Conservation (phyloP, 2,113 vertebrate species). For the Micronycteris hirsuta region DNA sequence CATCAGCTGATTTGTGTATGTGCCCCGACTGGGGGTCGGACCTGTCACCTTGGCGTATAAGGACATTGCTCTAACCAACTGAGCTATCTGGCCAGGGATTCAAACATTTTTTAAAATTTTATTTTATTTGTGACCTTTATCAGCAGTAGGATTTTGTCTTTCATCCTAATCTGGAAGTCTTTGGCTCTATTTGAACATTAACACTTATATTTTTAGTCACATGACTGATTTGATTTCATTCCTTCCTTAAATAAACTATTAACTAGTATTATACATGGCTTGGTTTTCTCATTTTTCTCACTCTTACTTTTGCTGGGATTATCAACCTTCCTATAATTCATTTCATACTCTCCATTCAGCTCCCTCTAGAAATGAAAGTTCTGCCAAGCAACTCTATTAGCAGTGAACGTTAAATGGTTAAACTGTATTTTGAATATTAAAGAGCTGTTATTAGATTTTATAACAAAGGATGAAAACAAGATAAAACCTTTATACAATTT, state of each 20-base stretch:
- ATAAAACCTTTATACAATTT: background rate
- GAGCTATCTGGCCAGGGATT: too few relatives aligned
- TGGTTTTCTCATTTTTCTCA: background rate
- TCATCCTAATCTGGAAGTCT: background rate
- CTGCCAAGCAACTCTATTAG: background rate
- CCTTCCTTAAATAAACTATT: background rate
- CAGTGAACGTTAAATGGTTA: background rate
- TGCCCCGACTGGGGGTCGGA: too few relatives aligned
- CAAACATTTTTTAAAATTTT: background rate
- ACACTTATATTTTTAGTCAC: background rate
- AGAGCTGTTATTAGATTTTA: background rate
- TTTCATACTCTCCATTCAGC: background rate
- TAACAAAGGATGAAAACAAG: background rate
- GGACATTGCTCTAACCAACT: too few relatives aligned
- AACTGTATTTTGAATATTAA: background rate
- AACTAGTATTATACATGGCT: background rate
- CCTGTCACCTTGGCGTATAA: too few relatives aligned
- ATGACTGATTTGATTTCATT: background rate
- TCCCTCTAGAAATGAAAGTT: background rate
- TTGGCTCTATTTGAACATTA: background rate
- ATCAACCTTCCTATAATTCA: background rate
- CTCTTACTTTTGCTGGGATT: background rate
- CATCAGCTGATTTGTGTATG: too few relatives aligned
- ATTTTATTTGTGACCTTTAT: background rate
- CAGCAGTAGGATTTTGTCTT: background rate